These are phyloP conservation scores for Enteromius paludinosus DNA, from an alignment of 2,797 vertebrate species.

Conservation along the genomic window DNA sequence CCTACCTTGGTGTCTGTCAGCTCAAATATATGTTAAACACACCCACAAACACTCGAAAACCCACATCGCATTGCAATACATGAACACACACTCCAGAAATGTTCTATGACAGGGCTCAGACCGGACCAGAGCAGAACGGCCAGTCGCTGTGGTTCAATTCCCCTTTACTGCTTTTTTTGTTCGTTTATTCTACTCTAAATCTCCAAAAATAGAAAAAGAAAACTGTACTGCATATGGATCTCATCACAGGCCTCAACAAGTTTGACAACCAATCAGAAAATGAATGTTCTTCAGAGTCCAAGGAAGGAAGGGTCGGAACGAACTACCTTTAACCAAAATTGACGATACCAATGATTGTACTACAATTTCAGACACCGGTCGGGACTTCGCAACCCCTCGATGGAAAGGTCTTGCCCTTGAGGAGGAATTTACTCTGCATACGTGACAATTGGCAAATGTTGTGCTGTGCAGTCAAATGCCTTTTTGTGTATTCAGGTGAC, in stretches of 20 bases:
- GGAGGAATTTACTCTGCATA: slow-evolving; percentile 59
- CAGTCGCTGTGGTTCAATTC: slow-evolving; percentile 19
- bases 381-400: not conserved
- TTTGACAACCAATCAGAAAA: slow-evolving; percentile 46
- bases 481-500: slow-evolving; percentile 73
- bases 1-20: slow-evolving; percentile 47
- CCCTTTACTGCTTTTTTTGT: slow-evolving; percentile 48
- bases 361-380: slow-evolving; percentile 42
- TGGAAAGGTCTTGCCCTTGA: slow-evolving; percentile 60
- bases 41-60: slow-evolving; percentile 30
- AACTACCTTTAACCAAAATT: slow-evolving; percentile 65
- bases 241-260: slow-evolving; percentile 32
- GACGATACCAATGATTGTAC: slow-evolving; percentile 64
- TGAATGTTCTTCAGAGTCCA: slow-evolving; percentile 37
- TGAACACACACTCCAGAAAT: slow-evolving; percentile 53
- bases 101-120: slow-evolving; percentile 65
- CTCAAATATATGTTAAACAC: slow-evolving; percentile 20
- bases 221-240: slow-evolving; percentile 42
- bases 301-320: slow-evolving; percentile 40
- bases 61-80: slow-evolving; percentile 48
- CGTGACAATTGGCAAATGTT: slow-evolving; percentile 70
- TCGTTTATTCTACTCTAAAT: not conserved
- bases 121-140: slow-evolving; percentile 67
- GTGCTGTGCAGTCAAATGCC: slow-evolving; percentile 70
- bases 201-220: slow-evolving; percentile 5